These are phyloP conservation scores for Neosalanx taihuensis DNA, from an alignment of 2,797 vertebrate species.

Conservation along the genomic window DNA sequence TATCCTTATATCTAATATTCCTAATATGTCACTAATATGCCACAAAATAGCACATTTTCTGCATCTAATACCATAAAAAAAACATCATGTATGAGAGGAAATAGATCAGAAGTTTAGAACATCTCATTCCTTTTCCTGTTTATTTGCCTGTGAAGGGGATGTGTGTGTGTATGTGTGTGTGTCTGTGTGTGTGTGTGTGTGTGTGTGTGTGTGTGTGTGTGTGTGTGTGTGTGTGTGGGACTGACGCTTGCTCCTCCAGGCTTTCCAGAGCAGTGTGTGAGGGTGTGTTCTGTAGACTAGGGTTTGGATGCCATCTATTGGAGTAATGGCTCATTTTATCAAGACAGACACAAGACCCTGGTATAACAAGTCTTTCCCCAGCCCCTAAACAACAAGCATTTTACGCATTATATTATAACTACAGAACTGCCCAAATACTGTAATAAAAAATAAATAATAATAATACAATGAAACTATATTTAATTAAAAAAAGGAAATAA, in stretches of 20 bases:
- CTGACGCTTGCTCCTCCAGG: too few relatives aligned
- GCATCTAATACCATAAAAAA: too few relatives aligned
- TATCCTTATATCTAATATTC: neutral
- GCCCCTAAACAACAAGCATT: neutral
- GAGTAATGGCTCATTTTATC: slow-evolving; percentile 74
- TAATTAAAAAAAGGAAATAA: too few relatives aligned
- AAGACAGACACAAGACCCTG: neutral
- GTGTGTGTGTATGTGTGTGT: slow-evolving; percentile 16
- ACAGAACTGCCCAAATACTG: neutral
- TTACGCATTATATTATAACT: neutral
- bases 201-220: slow-evolving; percentile 4
- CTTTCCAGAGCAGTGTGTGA: neutral
- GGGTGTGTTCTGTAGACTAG: slow-evolving; percentile 63
- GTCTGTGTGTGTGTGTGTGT: slow-evolving; percentile 1
- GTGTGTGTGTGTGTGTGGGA: slow-evolving; percentile 1
- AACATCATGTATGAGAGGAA: neutral
- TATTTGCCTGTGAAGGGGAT: neutral
- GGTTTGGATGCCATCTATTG: slow-evolving; percentile 92
- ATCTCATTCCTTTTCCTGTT: neutral
- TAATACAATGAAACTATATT: too few relatives aligned
- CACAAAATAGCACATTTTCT: too few relatives aligned
- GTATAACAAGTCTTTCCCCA: neutral
- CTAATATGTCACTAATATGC: neutral
- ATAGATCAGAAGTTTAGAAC: neutral
- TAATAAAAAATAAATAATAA: too few relatives aligned